These are phyloP conservation scores for Scaptomyza reducta DNA, from an alignment of 2,888 invertebrate genomes.

Conservation along the genomic window DNA sequence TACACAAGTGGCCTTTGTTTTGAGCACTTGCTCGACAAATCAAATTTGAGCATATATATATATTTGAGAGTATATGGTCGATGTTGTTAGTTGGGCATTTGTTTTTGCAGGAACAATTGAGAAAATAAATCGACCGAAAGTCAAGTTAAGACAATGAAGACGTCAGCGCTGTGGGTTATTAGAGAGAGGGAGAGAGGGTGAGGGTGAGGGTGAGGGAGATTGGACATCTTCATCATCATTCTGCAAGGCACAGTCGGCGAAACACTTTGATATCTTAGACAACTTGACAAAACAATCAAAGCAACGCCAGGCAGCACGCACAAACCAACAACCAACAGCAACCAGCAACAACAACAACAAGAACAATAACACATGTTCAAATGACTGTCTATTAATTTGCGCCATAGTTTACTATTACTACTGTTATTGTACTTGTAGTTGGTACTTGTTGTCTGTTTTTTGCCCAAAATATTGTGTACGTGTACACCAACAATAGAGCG, in stretches of 20 bases:
- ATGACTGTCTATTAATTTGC: constrained; percentile 75
- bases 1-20: constrained; percentile 55
- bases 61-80: constrained; percentile 9
- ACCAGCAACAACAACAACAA: constrained; percentile 25
- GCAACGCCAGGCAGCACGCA: constrained; percentile 56
- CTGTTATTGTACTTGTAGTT: constrained; percentile 41
- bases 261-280: constrained; percentile 76
- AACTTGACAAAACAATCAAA: constrained; percentile 81
- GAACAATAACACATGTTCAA: constrained; percentile 53
- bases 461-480: constrained; percentile 65
- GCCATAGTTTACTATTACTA: constrained; percentile 60
- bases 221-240: constrained; percentile 14
- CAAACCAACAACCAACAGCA: constrained; percentile 35
- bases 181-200: constrained; percentile 50
- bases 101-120: constrained; percentile 75
- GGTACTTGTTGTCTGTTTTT: constrained; percentile 52
- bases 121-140: constrained; percentile 74
- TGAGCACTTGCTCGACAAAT: constrained; percentile 56
- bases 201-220: constrained; percentile 41
- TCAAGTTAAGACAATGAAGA: constrained; percentile 76
- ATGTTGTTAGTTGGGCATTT: constrained; percentile 47
- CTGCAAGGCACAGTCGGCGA: constrained; percentile 41
- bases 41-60: constrained; percentile 38
- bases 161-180: constrained; percentile 80
- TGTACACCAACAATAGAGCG: constrained; percentile 53